Evolutionary conservation across 2,113 vertebrate genomes (phyloP).

Genomic region (Misgurnus anguillicaudatus): DNA sequence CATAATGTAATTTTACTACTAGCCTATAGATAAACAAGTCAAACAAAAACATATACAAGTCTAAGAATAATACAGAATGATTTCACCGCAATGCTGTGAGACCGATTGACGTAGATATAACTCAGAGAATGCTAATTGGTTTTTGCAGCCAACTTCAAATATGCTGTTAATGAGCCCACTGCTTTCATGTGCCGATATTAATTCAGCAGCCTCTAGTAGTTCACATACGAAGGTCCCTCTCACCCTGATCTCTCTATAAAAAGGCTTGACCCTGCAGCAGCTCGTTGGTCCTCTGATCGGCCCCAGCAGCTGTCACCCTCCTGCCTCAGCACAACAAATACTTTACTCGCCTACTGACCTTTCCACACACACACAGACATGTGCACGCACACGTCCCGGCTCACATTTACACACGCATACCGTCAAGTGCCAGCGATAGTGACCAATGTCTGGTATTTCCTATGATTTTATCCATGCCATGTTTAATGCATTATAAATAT

Average conservation of each 20-base stretch:
- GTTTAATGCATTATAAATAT: not conserved
- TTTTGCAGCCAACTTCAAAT: not conserved
- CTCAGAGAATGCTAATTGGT: not conserved
- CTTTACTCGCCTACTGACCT: constrained; percentile 76
- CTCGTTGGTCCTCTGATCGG: constrained; percentile 71
- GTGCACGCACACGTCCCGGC: constrained; percentile 25
- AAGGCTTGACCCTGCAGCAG: constrained; percentile 73
- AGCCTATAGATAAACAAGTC: not conserved
- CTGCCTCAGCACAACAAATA: constrained; percentile 84
- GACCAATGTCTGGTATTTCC: constrained; percentile 27
- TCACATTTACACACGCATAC: constrained; percentile 35
- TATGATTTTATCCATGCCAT: not conserved
- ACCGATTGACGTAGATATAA: not conserved
- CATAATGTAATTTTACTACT: too few species aligned
- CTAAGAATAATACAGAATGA: too few species aligned
- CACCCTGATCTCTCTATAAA: constrained; percentile 67
- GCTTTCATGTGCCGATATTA: not conserved
- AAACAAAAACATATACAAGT: not conserved
- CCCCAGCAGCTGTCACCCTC: constrained; percentile 76
- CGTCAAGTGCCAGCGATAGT: constrained; percentile 26
- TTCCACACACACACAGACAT: constrained; percentile 56
- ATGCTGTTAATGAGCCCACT: not conserved
- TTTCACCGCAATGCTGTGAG: not conserved
- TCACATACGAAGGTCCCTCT: constrained; percentile 26
- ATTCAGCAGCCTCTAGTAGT: constrained; percentile 1